Conservation (phyloP, 2,113 vertebrate genomes). For the Pithys albifrons region DNA sequence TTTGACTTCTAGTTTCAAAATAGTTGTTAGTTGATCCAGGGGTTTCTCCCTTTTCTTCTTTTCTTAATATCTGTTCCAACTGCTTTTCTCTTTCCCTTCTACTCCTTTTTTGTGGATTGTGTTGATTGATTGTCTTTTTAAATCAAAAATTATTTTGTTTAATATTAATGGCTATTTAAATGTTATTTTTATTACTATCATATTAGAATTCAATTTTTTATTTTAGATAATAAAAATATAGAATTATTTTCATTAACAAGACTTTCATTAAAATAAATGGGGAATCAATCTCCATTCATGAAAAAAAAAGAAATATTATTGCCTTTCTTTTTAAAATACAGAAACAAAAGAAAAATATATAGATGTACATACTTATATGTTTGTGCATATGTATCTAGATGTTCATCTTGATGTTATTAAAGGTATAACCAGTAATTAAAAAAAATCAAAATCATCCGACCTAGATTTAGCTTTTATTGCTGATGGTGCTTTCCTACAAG, state of each 20-base stretch:
- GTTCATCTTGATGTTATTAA: not conserved
- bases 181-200: not conserved
- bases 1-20: not conserved
- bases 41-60: not conserved
- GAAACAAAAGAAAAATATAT: no score
- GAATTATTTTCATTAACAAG: not conserved
- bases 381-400: not conserved
- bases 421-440: not conserved
- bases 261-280: not conserved
- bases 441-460: not conserved
- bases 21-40: not conserved
- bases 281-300: not conserved
- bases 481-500: not conserved
- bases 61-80: not conserved
- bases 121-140: not conserved
- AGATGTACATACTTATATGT: accelerated
- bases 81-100: not conserved
- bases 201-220: not conserved
- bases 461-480: not conserved
- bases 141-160: not conserved
- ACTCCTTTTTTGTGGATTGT: not conserved
- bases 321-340: not conserved
- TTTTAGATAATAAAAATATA: not conserved
- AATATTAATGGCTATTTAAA: not conserved
- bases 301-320: not conserved